Conservation (phyloP, 92 coral and sea anemone genomes). For the Epizoanthus illoricatus region DNA sequence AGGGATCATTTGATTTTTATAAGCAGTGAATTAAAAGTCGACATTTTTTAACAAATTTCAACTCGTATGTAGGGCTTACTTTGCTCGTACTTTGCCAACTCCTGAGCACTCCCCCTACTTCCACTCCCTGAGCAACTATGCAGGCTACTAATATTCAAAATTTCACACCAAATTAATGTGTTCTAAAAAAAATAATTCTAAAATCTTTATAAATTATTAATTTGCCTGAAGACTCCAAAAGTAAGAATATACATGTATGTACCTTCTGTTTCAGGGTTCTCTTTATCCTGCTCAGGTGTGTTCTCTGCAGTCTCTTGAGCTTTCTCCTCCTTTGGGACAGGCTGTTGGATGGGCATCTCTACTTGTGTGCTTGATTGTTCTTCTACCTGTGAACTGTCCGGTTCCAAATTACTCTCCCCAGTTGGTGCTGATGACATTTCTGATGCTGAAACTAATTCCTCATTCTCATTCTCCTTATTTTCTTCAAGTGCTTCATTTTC, state of each 20-base stretch:
- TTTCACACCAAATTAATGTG: too few species aligned
- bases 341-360: background rate
- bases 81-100: too few species aligned
- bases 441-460: slow-evolving; percentile 18
- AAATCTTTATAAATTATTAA: too few species aligned
- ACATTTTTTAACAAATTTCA: too few species aligned
- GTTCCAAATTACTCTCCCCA: slow-evolving; percentile 5
- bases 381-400: background rate
- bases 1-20: too few species aligned
- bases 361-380: background rate
- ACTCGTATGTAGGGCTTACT: too few species aligned
- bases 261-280: slow-evolving; percentile 11
- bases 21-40: too few species aligned
- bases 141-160: too few species aligned
- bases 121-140: too few species aligned
- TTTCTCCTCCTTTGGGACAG: slow-evolving; percentile 4
- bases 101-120: too few species aligned
- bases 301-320: background rate
- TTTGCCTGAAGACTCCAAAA: background rate
- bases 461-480: slow-evolving; percentile 28
- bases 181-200: too few species aligned
- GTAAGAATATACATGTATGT: background rate
- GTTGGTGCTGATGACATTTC: background rate
- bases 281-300: background rate
- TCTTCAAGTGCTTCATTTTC: slow-evolving; percentile 31